Evolutionary conservation across 1,140 invertebrate genomes (phyloP).

Genomic region (Meloidogyne chitwoodi): DNA sequence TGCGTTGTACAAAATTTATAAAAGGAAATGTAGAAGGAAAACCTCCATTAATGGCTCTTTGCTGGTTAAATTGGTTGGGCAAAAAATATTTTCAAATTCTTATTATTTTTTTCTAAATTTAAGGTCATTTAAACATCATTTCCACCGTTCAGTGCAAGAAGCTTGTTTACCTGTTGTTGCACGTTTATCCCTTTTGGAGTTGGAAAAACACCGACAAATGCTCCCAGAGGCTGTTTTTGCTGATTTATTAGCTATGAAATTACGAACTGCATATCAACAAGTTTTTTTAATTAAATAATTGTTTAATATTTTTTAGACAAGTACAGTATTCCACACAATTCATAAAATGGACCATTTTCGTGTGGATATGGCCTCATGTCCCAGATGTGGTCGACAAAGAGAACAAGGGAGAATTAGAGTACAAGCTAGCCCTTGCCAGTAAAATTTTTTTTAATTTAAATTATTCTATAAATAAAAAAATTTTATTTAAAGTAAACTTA

Average conservation of each 20-base stretch:
- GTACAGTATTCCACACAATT: constrained; percentile 56
- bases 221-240: constrained; percentile 49
- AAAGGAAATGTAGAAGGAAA: constrained; percentile 49
- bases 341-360: constrained; percentile 58
- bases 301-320: constrained; percentile 32
- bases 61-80: constrained; percentile 55
- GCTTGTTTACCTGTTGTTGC: constrained; percentile 56
- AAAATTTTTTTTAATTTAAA: constrained; percentile 24
- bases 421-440: constrained; percentile 56
- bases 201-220: constrained; percentile 57
- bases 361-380: constrained; percentile 54
- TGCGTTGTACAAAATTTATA: constrained; percentile 38
- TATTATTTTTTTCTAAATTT: not conserved
- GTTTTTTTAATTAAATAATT: constrained; percentile 13
- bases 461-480: not conserved
- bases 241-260: constrained; percentile 56
- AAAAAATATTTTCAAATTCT: not conserved
- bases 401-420: constrained; percentile 53
- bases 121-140: constrained; percentile 53
- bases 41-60: constrained; percentile 55
- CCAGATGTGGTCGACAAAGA: constrained; percentile 47
- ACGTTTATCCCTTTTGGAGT: constrained; percentile 40
- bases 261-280: constrained; percentile 52
- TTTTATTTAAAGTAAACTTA: constrained; percentile 46
- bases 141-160: constrained; percentile 43